Evolutionary conservation across 2,888 invertebrate species (phyloP), one percentile per base, ranked within the genome.

Genomic region (Xestia c-nigrum): DNA sequence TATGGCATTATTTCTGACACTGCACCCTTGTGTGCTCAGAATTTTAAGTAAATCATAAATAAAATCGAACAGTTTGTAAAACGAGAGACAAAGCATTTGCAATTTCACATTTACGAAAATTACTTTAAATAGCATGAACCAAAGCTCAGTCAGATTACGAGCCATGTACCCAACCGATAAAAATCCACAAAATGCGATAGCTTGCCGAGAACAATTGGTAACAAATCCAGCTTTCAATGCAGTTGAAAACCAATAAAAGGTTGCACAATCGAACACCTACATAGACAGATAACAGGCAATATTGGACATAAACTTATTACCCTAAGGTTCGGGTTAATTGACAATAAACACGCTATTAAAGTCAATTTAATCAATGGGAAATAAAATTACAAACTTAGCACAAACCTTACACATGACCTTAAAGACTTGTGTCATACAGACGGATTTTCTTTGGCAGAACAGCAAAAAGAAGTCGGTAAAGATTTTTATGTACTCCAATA

Each of bases 321-420:
- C 76, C 66, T 73, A 76, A 78, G 85, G 87, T 85, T 86, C 71
- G 76, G 83, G 83, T 90, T 91, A 89, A 89, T 88, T 85, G 88
- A 73, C 86, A 78, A 81, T 91, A 91, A 91, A 91, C 90, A 91
- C 80, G 80, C 84, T 72, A 84, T 89, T 89, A 90, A 91, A 86
- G 83, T 87, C 87, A 85, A 85, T 86, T 86, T 86, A 83, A 84
- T 77, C 78, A 81, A 75, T 73, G 71, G 38, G 72, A 81, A 72
- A 76, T 14, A 50, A 63, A 55, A 81, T 81, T 38, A 79, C 78
- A 5, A 76, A 74, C 31, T 61, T 68, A 59, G 55, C 19, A 72
- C 7, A 43, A 47, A 78, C 47, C 9, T 24, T 14, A 43, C 12
- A 19, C 7, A 63, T 21, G 31, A n/a, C 24, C 31, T 61, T 65